Evolutionary conservation across 2,113 vertebrate species (phyloP).

Genomic region (Nothocercus julius): DNA sequence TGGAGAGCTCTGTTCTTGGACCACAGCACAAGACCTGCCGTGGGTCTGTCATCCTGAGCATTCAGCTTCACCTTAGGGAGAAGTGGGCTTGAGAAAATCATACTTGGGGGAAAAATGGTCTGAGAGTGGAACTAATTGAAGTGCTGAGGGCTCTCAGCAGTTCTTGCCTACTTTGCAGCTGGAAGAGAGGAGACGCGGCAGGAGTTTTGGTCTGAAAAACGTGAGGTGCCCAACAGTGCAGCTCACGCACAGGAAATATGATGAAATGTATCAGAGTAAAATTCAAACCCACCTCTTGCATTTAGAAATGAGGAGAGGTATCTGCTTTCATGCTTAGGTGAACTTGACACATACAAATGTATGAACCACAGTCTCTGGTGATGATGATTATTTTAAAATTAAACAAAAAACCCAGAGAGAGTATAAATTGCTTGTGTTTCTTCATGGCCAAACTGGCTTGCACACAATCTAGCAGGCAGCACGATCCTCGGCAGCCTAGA

Average conservation of each 20-base stretch:
- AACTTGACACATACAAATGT: neutral
- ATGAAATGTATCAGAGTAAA: slow-evolving; percentile 29
- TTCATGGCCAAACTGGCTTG: neutral
- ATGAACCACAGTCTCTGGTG: neutral
- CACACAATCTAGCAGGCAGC: neutral
- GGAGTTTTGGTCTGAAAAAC: neutral
- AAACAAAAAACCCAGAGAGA: neutral
- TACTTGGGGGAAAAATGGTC: neutral
- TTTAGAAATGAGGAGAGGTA: slow-evolving; percentile 15
- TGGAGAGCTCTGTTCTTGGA: neutral
- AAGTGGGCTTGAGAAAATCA: neutral
- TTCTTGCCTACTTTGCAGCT: neutral
- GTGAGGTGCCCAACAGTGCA: neutral
- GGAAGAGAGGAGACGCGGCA: neutral
- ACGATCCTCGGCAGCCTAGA: rapidly evolving
- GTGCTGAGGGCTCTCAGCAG: neutral
- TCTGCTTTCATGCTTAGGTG: slow-evolving; percentile 31
- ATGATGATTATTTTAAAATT: neutral
- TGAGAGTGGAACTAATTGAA: neutral
- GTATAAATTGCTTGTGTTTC: neutral
- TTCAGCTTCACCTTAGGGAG: neutral
- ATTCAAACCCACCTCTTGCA: slow-evolving; percentile 28
- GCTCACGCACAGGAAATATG: neutral
- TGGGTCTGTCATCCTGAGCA: neutral
- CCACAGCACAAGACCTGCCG: neutral